These are phyloP conservation scores for Scaptomyza reducta DNA, from an alignment of 2,888 invertebrate species.

Conservation along the genomic window DNA sequence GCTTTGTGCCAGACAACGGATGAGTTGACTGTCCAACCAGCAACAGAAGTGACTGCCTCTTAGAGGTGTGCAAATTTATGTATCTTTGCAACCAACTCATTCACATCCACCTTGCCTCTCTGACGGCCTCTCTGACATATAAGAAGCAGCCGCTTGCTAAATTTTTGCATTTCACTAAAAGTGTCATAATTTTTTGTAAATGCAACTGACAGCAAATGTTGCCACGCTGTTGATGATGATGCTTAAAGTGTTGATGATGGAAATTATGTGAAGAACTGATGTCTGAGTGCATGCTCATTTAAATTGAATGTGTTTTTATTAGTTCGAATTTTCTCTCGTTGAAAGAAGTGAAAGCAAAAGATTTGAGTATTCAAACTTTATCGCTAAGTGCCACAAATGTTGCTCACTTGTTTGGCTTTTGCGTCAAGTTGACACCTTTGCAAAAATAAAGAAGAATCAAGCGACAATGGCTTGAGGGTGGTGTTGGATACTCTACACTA, in stretches of 20 bases:
- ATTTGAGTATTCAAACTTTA: conserved; percentile 14
- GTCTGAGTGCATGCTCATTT: conserved; percentile 20
- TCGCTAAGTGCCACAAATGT: conserved; percentile 21
- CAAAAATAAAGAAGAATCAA: neutral
- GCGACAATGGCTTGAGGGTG: neutral
- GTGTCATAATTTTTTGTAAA: conserved; percentile 56
- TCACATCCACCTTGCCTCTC: conserved; percentile 1
- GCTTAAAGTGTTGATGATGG: neutral
- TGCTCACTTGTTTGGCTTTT: conserved; percentile 17
- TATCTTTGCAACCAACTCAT: neutral
- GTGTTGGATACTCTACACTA: neutral
- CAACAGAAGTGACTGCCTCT: neutral
- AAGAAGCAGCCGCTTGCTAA: conserved; percentile 37
- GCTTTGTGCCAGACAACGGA: conserved; percentile 17
- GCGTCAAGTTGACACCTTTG: conserved; percentile 26
- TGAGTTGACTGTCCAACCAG: conserved; percentile 10
- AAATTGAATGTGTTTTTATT: conserved; percentile 31
- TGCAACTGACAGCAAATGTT: conserved; percentile 54
- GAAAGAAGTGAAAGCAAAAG: conserved; percentile 1
- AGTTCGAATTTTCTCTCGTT: conserved; percentile 1
- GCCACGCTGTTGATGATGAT: conserved; percentile 9
- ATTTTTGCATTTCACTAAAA: conserved; percentile 52
- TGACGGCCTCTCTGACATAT: conserved; percentile 34
- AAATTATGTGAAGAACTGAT: neutral
- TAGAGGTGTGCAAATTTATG: neutral